phyloP scores from a whole-genome alignment of 2,888 invertebrate genomes.

The Sepioteuthis lessoniana region DNA sequence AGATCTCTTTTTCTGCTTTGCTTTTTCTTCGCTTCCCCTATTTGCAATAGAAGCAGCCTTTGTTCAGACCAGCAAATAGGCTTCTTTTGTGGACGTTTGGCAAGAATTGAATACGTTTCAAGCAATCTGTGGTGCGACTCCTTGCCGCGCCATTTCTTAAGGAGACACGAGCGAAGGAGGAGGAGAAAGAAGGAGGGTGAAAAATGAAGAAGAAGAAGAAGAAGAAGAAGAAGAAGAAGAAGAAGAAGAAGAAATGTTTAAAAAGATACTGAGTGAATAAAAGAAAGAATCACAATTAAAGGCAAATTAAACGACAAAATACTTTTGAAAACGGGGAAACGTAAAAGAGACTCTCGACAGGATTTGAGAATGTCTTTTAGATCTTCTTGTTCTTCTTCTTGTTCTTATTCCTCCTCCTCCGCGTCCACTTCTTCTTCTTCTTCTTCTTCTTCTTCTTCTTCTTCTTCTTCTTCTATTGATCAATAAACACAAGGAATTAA shows the following conservation, averaged over 20 bases:
- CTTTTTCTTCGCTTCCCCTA: neutral
- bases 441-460: too few relatives aligned
- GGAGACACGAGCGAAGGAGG: neutral
- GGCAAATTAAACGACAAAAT: too few relatives aligned
- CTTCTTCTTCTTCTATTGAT: too few relatives aligned
- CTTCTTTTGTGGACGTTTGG: constrained; percentile 33
- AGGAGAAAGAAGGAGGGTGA: neutral
- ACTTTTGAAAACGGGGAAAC: too few relatives aligned
- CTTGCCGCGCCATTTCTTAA: neutral
- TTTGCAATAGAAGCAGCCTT: neutral
- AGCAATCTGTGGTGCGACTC: constrained; percentile 33
- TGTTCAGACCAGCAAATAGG: neutral
- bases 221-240: neutral
- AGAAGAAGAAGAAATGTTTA: neutral
- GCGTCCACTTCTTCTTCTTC: too few relatives aligned
- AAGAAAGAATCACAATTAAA: too few relatives aligned
- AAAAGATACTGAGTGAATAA: neutral
- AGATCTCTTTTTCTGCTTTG: neutral
- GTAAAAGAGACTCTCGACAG: too few relatives aligned
- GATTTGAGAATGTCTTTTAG: too few relatives aligned
- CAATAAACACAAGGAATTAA: too few relatives aligned
- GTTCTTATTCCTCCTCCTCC: too few relatives aligned
- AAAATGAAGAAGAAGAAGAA: neutral
- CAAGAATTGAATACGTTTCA: constrained; percentile 23
- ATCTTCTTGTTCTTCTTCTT: too few relatives aligned